Percentiles rank a stretch among this genome's conserved stretches.
These are phyloP conservation scores for Siderastrea siderea DNA, from an alignment of 92 coral and sea anemone genomes.

Conservation along the genomic window DNA sequence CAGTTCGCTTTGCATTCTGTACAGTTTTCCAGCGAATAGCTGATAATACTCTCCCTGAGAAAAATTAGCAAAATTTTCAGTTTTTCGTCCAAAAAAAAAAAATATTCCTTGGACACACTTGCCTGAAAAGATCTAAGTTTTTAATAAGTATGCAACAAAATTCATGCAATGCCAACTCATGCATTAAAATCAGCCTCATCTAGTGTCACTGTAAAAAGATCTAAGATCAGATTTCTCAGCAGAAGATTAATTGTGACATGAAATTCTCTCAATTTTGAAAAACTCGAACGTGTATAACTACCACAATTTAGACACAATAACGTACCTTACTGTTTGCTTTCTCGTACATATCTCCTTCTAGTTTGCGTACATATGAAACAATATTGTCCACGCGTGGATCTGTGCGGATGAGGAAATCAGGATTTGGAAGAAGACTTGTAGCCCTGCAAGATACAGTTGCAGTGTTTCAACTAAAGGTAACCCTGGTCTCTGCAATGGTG, in stretches of 20 bases:
- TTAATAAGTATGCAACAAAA: no score
- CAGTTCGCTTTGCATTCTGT: conserved; percentile 95
- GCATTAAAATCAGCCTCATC: no score
- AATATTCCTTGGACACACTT: neutral
- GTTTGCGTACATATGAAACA: conserved; percentile 95
- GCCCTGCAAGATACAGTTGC: conserved; percentile 70
- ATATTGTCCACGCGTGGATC: conserved; percentile 95
- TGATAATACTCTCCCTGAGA: conserved; percentile 97
- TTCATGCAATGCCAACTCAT: no score
- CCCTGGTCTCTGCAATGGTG: no score
- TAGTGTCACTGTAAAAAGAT: no score
- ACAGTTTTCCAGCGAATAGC: conserved; percentile 94
- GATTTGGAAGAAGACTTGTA: conserved; percentile 96
- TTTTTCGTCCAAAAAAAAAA: neutral
- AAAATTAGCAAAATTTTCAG: neutral
- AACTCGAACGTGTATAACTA: no score
- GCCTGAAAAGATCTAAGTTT: neutral
- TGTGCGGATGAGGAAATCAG: conserved; percentile 94
- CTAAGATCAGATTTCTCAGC: no score
- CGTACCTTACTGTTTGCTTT: conserved; percentile 97
- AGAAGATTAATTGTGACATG: no score
- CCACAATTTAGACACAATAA: neutral
- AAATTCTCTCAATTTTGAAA: no score
- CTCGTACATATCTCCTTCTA: conserved; percentile 99
- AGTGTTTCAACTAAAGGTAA: neutral